Percentiles rank a stretch among this genome's conserved stretches.
Conservation (phyloP, 2,888 invertebrate genomes). For the Carpatolechia fugitivella region DNA sequence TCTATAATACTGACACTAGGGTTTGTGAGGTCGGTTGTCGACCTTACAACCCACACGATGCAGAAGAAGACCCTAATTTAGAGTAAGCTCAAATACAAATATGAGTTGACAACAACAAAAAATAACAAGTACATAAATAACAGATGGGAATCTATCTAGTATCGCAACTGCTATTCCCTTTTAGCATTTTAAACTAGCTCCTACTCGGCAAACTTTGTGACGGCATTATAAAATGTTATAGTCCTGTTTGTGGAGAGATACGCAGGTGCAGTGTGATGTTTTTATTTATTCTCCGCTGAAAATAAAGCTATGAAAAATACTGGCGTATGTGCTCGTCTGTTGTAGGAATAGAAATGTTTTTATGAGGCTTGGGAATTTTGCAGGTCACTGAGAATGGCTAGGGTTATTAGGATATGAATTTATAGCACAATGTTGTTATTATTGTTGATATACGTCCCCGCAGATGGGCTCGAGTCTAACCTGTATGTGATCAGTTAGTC, state of each 20-base stretch:
- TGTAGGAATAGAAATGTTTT: background rate
- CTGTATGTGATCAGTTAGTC: too few species aligned
- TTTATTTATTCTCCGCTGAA: slow-evolving; percentile 1
- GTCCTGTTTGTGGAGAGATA: slow-evolving; percentile 9
- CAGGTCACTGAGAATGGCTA: background rate
- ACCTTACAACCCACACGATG: too few species aligned
- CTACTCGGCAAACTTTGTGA: slow-evolving; percentile 3
- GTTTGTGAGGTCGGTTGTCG: too few species aligned
- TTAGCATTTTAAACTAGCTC: slow-evolving; percentile 1
- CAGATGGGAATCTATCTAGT: background rate
- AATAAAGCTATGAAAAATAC: slow-evolving; percentile 1
- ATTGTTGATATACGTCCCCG: too few species aligned
- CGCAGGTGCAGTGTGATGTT: slow-evolving; percentile 6
- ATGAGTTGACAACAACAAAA: too few species aligned
- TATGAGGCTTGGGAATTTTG: background rate
- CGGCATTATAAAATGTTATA: slow-evolving; percentile 18
- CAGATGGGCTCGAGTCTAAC: too few species aligned
- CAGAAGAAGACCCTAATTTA: too few species aligned
- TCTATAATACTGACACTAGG: too few species aligned
- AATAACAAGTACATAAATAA: background rate
- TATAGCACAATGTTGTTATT: too few species aligned
- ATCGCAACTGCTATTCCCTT: background rate
- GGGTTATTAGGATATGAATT: too few species aligned
- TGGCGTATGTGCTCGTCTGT: background rate
- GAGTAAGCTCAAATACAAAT: too few species aligned